These are phyloP conservation scores for Parus major DNA, from an alignment of 2,113 vertebrate genomes.

Conservation along the genomic window DNA sequence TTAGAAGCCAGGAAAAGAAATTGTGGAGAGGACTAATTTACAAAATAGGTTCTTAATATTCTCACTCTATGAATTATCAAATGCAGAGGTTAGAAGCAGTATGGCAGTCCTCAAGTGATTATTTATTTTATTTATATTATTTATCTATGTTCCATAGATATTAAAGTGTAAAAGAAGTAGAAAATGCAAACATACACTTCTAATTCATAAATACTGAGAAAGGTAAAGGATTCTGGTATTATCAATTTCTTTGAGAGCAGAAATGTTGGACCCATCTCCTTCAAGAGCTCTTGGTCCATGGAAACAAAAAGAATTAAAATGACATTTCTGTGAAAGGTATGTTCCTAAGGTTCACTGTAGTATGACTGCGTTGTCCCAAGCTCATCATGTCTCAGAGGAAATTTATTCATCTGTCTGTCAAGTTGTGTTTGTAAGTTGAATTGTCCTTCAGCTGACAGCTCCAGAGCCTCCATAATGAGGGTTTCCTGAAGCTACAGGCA, in stretches of 20 bases:
- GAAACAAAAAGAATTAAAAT: not conserved
- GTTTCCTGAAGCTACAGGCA: not conserved
- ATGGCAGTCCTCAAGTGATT: not conserved
- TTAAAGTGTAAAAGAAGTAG: not conserved
- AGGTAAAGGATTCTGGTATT: not conserved
- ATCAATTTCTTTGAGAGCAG: not conserved
- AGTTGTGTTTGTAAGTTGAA: not conserved
- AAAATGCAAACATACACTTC: not conserved
- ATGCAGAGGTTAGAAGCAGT: not conserved
- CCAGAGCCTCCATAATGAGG: not conserved
- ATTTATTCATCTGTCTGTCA: not conserved
- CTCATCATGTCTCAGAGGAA: not conserved
- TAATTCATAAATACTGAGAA: not conserved
- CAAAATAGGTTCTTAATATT: not conserved
- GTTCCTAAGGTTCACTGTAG: not conserved
- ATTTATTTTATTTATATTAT: no score
- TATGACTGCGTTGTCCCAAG: not conserved
- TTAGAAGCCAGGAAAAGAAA: not conserved
- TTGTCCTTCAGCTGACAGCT: not conserved
- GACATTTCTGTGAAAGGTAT: not conserved
- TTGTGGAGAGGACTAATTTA: not conserved
- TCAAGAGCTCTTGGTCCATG: not conserved
- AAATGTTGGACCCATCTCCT: rapidly evolving
- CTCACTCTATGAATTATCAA: not conserved
- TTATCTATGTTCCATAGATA: not conserved